Evolutionary conservation across 2,888 invertebrate genomes (phyloP).

Genomic region (Limnephilus marmoratus): DNA sequence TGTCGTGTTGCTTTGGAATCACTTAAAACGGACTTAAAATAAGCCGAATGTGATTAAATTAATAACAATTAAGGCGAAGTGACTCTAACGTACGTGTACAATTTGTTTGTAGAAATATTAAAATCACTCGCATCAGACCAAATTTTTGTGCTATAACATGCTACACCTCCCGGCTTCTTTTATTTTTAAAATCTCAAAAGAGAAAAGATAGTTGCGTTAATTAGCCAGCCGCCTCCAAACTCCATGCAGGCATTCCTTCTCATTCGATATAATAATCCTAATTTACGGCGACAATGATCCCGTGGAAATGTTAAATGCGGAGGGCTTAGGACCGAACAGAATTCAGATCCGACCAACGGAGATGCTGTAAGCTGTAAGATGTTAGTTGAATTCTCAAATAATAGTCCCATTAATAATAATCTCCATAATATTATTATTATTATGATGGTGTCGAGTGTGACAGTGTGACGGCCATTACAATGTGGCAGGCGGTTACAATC

Average conservation of each 20-base stretch:
- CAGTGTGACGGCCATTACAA: background rate
- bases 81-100: too few species aligned
- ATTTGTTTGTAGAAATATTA: too few species aligned
- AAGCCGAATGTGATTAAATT: too few species aligned
- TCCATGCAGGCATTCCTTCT: background rate
- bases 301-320: background rate
- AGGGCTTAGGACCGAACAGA: background rate
- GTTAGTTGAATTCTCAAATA: background rate
- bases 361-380: background rate
- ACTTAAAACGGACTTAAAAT: too few species aligned
- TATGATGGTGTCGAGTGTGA: background rate
- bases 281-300: slow-evolving; percentile 3
- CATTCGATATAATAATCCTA: background rate
- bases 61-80: too few species aligned
- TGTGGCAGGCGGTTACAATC: background rate
- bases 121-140: too few species aligned
- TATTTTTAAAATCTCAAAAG: background rate
- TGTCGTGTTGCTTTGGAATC: too few species aligned
- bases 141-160: background rate
- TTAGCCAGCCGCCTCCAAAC: background rate
- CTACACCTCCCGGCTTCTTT: background rate
- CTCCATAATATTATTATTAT: slow-evolving; percentile 7
- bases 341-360: background rate
- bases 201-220: background rate
- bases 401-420: background rate